Percentiles rank a stretch among this genome's conserved stretches.
These are phyloP conservation scores for Hystrix brachyura DNA, from an alignment of 2,113 vertebrate species.

Conservation along the genomic window DNA sequence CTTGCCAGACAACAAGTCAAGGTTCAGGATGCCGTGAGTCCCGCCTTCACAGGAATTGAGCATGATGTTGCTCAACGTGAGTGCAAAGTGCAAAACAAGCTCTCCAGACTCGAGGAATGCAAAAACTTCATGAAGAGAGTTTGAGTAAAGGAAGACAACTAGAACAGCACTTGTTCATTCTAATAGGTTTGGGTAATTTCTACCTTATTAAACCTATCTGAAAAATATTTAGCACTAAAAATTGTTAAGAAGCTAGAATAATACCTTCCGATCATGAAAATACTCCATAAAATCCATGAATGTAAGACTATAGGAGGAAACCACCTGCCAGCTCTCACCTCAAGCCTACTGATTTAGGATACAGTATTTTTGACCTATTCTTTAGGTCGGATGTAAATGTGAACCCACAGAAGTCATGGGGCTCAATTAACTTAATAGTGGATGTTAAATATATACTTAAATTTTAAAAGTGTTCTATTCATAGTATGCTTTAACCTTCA, in stretches of 20 bases:
- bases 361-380: not conserved
- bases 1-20: not conserved
- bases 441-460: conserved; percentile 20
- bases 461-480: not conserved
- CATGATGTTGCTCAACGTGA: too few species aligned
- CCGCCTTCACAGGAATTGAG: not conserved
- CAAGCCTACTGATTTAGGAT: not conserved
- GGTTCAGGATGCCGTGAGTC: not conserved
- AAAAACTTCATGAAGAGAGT: not conserved
- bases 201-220: not conserved
- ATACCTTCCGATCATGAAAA: not conserved
- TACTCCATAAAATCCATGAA: not conserved
- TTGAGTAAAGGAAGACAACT: not conserved
- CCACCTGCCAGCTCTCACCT: not conserved
- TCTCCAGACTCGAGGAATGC: not conserved
- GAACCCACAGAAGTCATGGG: not conserved
- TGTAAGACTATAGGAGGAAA: not conserved
- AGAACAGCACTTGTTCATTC: not conserved
- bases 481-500: not conserved
- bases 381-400: not conserved
- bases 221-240: not conserved
- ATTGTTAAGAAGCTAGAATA: not conserved
- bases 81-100: not conserved
- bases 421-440: not conserved
- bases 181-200: not conserved